Percentiles rank a stretch among this genome's conserved stretches.
phyloP scores from a whole-genome alignment of 2,888 invertebrate genomes.

The Ophraella communa region DNA sequence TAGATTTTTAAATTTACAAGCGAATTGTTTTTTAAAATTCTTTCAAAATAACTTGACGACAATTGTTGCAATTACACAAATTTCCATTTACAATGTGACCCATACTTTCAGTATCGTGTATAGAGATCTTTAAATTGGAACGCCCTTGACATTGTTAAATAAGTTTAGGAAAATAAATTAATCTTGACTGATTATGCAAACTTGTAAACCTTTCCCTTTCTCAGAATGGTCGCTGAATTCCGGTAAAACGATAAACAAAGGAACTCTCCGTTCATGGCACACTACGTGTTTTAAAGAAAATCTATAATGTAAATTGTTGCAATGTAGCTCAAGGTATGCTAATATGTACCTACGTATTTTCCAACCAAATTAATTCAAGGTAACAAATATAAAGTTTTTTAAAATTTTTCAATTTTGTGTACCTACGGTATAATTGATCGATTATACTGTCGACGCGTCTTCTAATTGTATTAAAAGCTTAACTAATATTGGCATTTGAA shows the following conservation, averaged over 20 bases:
- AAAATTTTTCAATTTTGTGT: neutral
- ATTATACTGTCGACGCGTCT: neutral
- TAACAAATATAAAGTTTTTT: neutral
- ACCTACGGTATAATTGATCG: neutral
- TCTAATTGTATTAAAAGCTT: neutral
- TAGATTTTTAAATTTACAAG: no score
- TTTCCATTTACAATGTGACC: no score
- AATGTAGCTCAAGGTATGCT: conserved; percentile 22
- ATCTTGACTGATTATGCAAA: neutral
- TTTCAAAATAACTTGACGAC: no score
- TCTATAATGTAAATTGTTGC: conserved; percentile 34
- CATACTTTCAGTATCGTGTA: neutral
- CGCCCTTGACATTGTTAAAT: neutral
- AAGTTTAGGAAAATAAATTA: neutral
- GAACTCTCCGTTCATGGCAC: conserved; percentile 26
- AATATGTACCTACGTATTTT: neutral
- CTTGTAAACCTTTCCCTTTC: neutral
- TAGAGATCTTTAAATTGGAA: neutral
- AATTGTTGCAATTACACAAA: no score
- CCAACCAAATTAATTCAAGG: neutral
- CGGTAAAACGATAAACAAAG: neutral
- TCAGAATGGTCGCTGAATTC: neutral
- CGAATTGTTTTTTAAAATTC: no score
- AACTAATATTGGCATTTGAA: neutral
- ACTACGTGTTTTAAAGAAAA: conserved; percentile 23